These are phyloP conservation scores for Ptychoptera contaminata DNA, from an alignment of 2,888 invertebrate species.

Conservation along the genomic window DNA sequence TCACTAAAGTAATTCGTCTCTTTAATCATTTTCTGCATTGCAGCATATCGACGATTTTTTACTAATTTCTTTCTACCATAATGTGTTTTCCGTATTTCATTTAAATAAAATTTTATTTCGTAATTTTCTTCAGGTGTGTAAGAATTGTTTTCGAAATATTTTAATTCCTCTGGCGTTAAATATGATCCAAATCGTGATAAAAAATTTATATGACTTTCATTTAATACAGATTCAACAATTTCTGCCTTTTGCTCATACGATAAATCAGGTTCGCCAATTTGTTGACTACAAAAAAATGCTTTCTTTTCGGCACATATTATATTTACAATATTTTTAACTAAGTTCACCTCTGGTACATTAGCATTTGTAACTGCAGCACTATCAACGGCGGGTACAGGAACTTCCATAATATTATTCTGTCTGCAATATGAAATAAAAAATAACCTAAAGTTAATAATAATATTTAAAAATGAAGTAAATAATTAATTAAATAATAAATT, in stretches of 20 bases:
- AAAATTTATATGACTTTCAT: slow-evolving; percentile 52
- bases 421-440: background rate
- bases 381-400: background rate
- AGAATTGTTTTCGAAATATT: slow-evolving; percentile 41
- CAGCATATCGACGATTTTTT: slow-evolving; percentile 70
- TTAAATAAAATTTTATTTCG: slow-evolving; percentile 46
- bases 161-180: slow-evolving; percentile 49
- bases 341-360: background rate
- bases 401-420: background rate
- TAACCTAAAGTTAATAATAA: too few relatives aligned
- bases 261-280: slow-evolving; percentile 61
- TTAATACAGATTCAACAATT: slow-evolving; percentile 47
- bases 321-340: slow-evolving; percentile 2
- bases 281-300: slow-evolving; percentile 67
- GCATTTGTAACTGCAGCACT: background rate
- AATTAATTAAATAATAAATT: too few relatives aligned
- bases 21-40: slow-evolving; percentile 54
- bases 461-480: too few relatives aligned
- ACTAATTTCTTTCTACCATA: slow-evolving; percentile 38
- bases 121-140: slow-evolving; percentile 27
- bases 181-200: slow-evolving; percentile 60
- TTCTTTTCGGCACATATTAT: slow-evolving; percentile 41
- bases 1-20: slow-evolving; percentile 74
- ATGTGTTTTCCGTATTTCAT: slow-evolving; percentile 41
- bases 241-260: slow-evolving; percentile 48